A percentile compares a stretch with the other conserved stretches of the same genome.
Conservation (phyloP, 1,140 invertebrate genomes). For the Goniozus legneri region DNA sequence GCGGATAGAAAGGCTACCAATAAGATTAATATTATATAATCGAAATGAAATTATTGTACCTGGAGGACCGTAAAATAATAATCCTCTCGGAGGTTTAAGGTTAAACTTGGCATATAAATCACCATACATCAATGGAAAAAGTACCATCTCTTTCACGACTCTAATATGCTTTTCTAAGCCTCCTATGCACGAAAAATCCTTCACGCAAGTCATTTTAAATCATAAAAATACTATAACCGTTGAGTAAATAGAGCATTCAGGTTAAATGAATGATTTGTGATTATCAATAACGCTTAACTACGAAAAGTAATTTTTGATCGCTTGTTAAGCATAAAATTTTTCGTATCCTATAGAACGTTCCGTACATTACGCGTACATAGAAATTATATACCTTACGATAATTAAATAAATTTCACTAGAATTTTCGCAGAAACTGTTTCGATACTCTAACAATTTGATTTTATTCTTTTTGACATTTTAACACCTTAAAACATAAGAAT, state of each 20-base stretch:
- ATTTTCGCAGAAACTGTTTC: no score
- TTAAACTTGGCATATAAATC: constrained; percentile 68
- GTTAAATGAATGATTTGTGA: no score
- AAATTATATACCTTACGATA: no score
- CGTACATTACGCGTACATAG: no score
- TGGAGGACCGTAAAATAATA: constrained; percentile 75
- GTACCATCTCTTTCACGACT: constrained; percentile 69
- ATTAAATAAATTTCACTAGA: no score
- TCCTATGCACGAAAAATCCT: constrained; percentile 61
- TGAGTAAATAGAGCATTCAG: constrained; percentile 17
- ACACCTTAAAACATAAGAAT: constrained; percentile 14
- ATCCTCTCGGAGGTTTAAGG: constrained; percentile 66
- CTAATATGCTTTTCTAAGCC: constrained; percentile 67
- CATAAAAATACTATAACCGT: neutral
- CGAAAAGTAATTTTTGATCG: no score
- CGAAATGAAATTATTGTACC: constrained; percentile 52
- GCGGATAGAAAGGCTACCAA: neutral
- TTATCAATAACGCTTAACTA: no score
- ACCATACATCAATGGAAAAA: constrained; percentile 69
- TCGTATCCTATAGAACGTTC: no score
- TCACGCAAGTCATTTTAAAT: constrained; percentile 28
- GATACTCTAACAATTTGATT: constrained; percentile 25
- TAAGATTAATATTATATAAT: neutral
- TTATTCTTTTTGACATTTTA: constrained; percentile 35
- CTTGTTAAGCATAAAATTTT: no score